These are phyloP conservation scores for Sebastes schlegelii DNA, from an alignment of 2,113 vertebrate genomes.

Conservation along the genomic window DNA sequence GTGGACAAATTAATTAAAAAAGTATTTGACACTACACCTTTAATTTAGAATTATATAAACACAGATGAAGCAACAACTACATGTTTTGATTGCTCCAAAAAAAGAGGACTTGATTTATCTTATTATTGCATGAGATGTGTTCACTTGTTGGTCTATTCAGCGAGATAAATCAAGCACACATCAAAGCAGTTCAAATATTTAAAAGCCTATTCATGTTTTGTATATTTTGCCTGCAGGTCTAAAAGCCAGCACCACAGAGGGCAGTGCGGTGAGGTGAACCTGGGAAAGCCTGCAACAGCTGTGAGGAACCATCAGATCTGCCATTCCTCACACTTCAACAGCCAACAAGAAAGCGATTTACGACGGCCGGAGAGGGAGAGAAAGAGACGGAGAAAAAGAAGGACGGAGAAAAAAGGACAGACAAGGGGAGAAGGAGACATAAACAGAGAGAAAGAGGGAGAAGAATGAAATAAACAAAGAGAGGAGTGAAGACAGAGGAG, in stretches of 20 bases:
- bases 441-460: conserved; percentile 54
- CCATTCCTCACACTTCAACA: conserved; percentile 83
- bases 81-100: background rate
- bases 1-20: no score
- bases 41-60: background rate
- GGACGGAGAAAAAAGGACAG: conserved; percentile 17
- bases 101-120: conserved; percentile 19
- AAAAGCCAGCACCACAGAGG: conserved; percentile 62
- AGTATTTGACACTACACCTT: background rate
- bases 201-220: conserved; percentile 61
- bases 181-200: conserved; percentile 76
- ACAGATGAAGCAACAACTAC: background rate
- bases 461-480: conserved; percentile 64
- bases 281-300: conserved; percentile 72
- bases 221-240: conserved; percentile 74
- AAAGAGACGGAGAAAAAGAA: conserved; percentile 20
- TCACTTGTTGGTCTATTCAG: conserved; percentile 26
- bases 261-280: conserved; percentile 68
- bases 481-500: conserved; percentile 11
- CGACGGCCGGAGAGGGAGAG: conserved; percentile 45
- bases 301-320: conserved; percentile 77
- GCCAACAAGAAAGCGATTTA: conserved; percentile 79
- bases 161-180: conserved; percentile 55
- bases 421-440: conserved; percentile 53
- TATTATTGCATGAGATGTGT: conserved; percentile 27